Base-by-base conservation (phyloP, 2,888 invertebrate genomes). In the Schrankia costaestrigalis region DNA sequence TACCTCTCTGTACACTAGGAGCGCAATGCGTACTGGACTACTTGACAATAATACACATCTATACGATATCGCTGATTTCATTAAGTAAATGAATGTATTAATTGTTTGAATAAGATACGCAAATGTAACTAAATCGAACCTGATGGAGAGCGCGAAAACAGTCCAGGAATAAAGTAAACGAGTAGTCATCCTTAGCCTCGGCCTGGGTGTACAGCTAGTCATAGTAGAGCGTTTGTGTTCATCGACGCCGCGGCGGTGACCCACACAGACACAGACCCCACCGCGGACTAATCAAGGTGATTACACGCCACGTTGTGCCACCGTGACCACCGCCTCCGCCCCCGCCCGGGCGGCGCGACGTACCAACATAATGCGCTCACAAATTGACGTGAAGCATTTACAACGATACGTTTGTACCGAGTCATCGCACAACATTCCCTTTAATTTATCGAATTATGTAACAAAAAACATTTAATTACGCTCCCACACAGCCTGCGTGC, bases 381-480 rank as follows among this genome's bases (percentile, higher is more conserved):
- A 57, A 66, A 66, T 70, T 61, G 58, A 62, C 63, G 56, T 46
- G 32, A 36, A 51, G 39, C 56, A 52, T 58, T 59, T 60, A 59
- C 57, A 56, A 61, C 41, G 41, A 34, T 41, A 27, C 46, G 40
- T 45, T 56, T 46, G 21, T 46, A 37, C 35, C 56, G 53, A 65
- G 63, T 69, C 69, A 70, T 61, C 17, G 61, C 40, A 41, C 38
- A 31, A 58, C 43, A 45, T 62, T 57, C 39, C 53, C 44, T 70
- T 62, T 57, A 57, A 66, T 71, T 68, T 67, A 67, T 63, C 51
- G 52, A 58, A 61, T 63, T 62, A 56, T 60, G 43, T 30, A 41
- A 60, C 47, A 71, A 66, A 67, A 65, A 61, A 42, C 46, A 55
- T 64, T 64, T 62, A 61, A 66, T 67, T n/a, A n/a, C n/a, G n/a